These are phyloP conservation scores for Drosophila suboccidentalis DNA, from an alignment of 2,888 invertebrate genomes.

Conservation along the genomic window DNA sequence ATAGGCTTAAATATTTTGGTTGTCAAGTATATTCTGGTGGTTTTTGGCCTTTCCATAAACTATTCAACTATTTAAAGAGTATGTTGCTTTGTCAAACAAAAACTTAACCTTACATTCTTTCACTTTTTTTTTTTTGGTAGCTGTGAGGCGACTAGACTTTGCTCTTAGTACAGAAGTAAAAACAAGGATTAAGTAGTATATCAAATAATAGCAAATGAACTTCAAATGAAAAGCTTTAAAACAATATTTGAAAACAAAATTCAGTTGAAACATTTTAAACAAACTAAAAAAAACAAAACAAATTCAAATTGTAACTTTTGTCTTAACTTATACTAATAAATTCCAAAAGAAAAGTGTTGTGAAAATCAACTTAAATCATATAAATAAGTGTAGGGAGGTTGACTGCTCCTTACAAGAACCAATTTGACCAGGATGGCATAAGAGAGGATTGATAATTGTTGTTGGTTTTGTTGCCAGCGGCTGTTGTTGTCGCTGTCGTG, in stretches of 20 bases:
- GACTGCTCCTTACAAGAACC: slow-evolving; percentile 49
- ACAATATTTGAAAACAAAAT: slow-evolving; percentile 8
- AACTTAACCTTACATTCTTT: slow-evolving; percentile 58
- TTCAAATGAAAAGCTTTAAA: slow-evolving; percentile 1
- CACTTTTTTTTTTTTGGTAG: slow-evolving; percentile 24
- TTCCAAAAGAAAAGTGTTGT: neutral
- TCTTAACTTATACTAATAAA: neutral
- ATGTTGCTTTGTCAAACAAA: slow-evolving; percentile 53
- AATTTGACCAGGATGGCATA: slow-evolving; percentile 72
- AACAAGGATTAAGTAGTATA: slow-evolving; percentile 11
- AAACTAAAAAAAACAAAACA: slow-evolving; percentile 3
- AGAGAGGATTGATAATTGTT: slow-evolving; percentile 60
- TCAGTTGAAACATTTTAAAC: neutral
- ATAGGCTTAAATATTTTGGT: slow-evolving; percentile 57
- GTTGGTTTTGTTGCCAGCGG: slow-evolving; percentile 42
- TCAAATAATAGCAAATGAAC: neutral
- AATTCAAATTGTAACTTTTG: neutral
- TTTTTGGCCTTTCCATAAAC: slow-evolving; percentile 46
- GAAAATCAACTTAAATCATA: slow-evolving; percentile 7
- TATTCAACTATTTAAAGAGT: slow-evolving; percentile 56
- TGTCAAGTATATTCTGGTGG: slow-evolving; percentile 43
- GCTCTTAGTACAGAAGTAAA: slow-evolving; percentile 22
- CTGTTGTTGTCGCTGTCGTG: slow-evolving; percentile 19
- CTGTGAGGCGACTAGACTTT: slow-evolving; percentile 54
- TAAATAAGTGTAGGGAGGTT: neutral